Evolutionary conservation across 1,140 invertebrate species (phyloP), one percentile per base, ranked within the genome.

Genomic region (Lasaia peninsularis): DNA sequence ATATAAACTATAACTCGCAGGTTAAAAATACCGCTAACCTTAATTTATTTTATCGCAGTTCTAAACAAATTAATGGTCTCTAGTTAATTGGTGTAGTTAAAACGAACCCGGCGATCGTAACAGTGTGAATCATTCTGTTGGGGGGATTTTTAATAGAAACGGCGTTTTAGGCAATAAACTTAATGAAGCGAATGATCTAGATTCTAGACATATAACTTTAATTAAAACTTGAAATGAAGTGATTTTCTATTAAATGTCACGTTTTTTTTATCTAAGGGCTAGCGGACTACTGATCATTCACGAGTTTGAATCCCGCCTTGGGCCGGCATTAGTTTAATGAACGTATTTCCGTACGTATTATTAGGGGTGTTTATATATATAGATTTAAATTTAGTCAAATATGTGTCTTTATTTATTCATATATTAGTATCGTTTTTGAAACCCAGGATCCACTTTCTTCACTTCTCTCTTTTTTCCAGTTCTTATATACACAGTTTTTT

Each of bases 61-160:
- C 52, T 63, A 63, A 63, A 63, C 58, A 60, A 63, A 63, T 63
- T 63, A 63, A 63, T 63, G 57, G 28, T 34, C 20, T 52, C 11
- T 12, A 28, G 62, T 63, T 63, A 63, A 63, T 63, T 63, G 62
- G 53, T 50, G 53, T 60, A 60, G 59, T 60, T 63, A 63, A 63
- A 60, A 37, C 52, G 49, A 60, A 60, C 14, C 52, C 31, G 14
- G 52, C 33, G 33, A 54, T 54, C 33, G 18, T 54, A 20, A 44
- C 37, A 18, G 14, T 9, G 37, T 44, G 37, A 44, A 44, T 44
- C 37, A 44, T 44, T 8, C 5, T 44, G 34, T 37, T 14, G 37
- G 37, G 37, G 37, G 7, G 37, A 44, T 44, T 44, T 44, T 44
- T 44, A 44, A 44, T 16, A 44, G 37, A 44, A 40, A 40, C 16